Evolutionary conservation across 1,140 invertebrate species (phyloP), one percentile per base, ranked within the genome.

Genomic region (Agrypnia vestita): DNA sequence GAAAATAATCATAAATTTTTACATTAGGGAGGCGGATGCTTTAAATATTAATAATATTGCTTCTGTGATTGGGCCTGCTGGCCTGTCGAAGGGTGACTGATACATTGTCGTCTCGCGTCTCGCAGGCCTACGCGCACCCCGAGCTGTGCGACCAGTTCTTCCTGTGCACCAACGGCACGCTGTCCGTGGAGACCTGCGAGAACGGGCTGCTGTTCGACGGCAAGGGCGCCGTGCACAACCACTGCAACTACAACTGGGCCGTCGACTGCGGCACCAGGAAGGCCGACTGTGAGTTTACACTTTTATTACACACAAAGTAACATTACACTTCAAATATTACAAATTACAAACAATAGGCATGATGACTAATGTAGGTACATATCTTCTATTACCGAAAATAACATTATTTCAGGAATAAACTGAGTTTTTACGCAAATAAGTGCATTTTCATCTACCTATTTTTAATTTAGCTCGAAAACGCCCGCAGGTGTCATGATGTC

Each of bases 201-300:
- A 98, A 98, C 86, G 97, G 97, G 17, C 90, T 98, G 12, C 90
- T 98, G 3, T 98, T 96, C 85, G 96, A 97, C 84, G 96, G 96
- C 49, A 96, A 96, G 84, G 96, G 96, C 1, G 92, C 92, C 3
- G 94, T 96, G 0, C 94, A 97, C 89, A 94, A 97, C 85, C 95
- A 97, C 89, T 98, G 97, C 91, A 97, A 97, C 88, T 98, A 97
- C 89, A 91, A 97, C 88, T 98, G 97, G 96, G 96, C 94, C 21
- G 96, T 97, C 0, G 91, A 97, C 80, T 98, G 96, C 85, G 96
- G 94, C n/a, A 88, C 92, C n/a, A 92, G 96, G 78, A 94, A 94
- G 84, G 93, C 93, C 85, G 94, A 96, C 85, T 87, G 95, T 96
- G 90, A 92, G 93, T 17, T 44, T 1, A 25, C 21, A 10, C 47